Conservation (phyloP, 2,113 vertebrate genomes). For the Piprites chloris region DNA sequence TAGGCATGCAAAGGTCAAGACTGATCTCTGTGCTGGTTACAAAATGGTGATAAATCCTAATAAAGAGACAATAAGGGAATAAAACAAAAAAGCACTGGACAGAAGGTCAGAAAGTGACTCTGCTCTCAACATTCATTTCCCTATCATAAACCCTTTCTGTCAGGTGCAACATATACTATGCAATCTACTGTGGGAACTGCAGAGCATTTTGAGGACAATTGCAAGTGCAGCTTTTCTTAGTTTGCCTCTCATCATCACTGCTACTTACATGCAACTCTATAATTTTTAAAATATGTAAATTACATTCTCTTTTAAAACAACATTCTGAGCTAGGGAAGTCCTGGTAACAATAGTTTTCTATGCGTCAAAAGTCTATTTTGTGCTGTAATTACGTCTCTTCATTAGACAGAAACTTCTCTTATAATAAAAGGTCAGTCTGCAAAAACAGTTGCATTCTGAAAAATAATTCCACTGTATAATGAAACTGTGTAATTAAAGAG, state of each 20-base stretch:
- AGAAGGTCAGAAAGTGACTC: background rate
- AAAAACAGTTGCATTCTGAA: constrained; percentile 56
- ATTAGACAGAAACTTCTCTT: constrained; percentile 59
- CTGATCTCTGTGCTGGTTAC: background rate
- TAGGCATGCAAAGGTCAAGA: background rate
- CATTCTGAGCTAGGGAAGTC: constrained; percentile 16
- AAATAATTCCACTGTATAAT: constrained; percentile 46
- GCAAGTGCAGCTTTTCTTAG: background rate
- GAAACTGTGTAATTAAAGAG: constrained; percentile 61
- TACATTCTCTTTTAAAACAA: constrained; percentile 46
- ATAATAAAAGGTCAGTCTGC: constrained; percentile 61
- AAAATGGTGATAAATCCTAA: background rate
- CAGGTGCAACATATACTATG: background rate
- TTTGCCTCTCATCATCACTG: background rate
- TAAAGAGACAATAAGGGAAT: background rate
- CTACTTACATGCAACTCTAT: background rate
- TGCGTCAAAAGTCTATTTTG: constrained; percentile 49
- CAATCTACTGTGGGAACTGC: background rate
- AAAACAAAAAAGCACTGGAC: background rate
- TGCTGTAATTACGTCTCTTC: constrained; percentile 61
- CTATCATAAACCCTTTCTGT: background rate
- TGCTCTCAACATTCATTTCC: background rate
- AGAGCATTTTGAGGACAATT: background rate
- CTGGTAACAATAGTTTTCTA: constrained; percentile 53
- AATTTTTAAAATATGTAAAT: constrained; percentile 51